Conservation (phyloP, 2,888 invertebrate genomes). For the Folsomia candida region DNA sequence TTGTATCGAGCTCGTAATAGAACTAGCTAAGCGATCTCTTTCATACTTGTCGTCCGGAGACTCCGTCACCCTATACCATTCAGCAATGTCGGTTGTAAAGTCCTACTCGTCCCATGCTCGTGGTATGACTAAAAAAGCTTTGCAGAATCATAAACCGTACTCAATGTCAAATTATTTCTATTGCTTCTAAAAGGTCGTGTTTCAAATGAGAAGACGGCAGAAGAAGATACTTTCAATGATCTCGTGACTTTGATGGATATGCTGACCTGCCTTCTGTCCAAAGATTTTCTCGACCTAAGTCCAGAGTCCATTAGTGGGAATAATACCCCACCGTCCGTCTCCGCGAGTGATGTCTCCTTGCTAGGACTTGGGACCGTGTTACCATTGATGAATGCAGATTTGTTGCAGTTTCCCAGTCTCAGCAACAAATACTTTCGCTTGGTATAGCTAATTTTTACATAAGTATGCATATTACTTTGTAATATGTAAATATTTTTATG, state of each 20-base stretch:
- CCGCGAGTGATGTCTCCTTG: conserved; percentile 65
- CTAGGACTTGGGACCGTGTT: conserved; percentile 69
- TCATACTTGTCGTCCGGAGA: conserved; percentile 60
- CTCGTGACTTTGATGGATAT: conserved; percentile 76
- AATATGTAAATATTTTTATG: conserved; percentile 33
- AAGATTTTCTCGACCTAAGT: conserved; percentile 60
- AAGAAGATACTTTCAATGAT: conserved; percentile 74
- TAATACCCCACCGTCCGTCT: conserved; percentile 52
- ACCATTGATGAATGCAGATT: conserved; percentile 69
- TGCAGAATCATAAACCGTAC: too few species aligned
- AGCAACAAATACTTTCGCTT: conserved; percentile 63
- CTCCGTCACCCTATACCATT: conserved; percentile 35
- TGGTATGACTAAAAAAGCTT: conserved; percentile 32
- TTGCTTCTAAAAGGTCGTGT: too few species aligned
- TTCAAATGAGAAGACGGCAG: conserved; percentile 56
- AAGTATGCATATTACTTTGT: neutral
- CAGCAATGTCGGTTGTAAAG: conserved; percentile 48
- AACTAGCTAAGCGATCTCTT: conserved; percentile 69
- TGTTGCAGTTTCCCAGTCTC: conserved; percentile 68
- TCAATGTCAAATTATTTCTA: too few species aligned
- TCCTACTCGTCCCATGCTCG: conserved; percentile 52
- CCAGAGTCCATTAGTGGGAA: conserved; percentile 22
- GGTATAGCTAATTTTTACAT: conserved; percentile 8
- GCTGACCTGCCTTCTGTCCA: conserved; percentile 62
- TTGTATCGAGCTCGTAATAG: conserved; percentile 69